Evolutionary conservation across 2,888 invertebrate genomes (phyloP), one percentile per base, ranked within the genome.

Genomic region (Seira musarum): DNA sequence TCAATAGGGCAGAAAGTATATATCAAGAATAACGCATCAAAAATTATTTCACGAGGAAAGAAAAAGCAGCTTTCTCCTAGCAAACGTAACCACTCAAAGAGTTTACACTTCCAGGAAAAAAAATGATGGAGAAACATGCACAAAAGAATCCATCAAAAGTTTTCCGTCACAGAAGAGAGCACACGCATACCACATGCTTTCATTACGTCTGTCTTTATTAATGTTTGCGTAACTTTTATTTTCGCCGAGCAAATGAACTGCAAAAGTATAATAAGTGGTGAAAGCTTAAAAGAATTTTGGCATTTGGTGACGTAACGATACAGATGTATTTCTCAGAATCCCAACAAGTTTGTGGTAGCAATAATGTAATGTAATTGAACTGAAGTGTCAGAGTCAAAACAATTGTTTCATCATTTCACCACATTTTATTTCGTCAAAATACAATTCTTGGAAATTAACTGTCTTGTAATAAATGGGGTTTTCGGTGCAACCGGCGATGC

Each of bases 141-240:
- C n/a, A 30, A 30, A 30, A 30, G 30, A 30, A 30, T 30, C 30
- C 30, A 30, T 30, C 30, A 30, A 30, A 30, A 30, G 30, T 30
- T 53, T 30, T 15, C 24, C 49, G 17, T 35, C 30, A 1, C n/a
- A 30, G 53, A 21, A 46, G 46, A 53, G 13, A 21, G 35, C 71
- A 71, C 46, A 63, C 61, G 61, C 22, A 1, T 13, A 63, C 21
- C 71, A 61, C 71, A 71, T 71, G 71, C 30, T 30, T 30, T 71
- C 53, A 17, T 35, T 67, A 25, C 57, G 30, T 57, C 13, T 57
- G 1, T 46, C 15, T 15, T 19, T 24, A 67, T 49, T 13, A 68
- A 10, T 22, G 25, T 69, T 69, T 57, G 69, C 17, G 19, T 21
- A 57, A 53, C 69, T 15, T 53, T 25, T 25, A 17, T 69, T 8